Percentiles rank a stretch among this genome's conserved stretches.
These are phyloP conservation scores for Ichneumoninae sp. DNA, from an alignment of 2,888 invertebrate genomes.

Conservation along the genomic window DNA sequence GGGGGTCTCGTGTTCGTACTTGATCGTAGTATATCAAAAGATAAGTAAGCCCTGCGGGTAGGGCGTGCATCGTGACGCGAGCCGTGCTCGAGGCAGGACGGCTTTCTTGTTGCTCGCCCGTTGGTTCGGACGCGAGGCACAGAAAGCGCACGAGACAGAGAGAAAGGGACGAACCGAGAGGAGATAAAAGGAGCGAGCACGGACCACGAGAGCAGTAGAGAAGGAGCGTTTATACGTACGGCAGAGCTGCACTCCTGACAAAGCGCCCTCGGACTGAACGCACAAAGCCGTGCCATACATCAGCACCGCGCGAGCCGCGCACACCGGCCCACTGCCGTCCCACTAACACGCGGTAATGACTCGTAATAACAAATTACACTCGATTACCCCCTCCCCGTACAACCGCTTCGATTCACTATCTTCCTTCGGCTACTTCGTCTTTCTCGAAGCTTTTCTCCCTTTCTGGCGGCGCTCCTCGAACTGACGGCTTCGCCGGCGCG, in stretches of 20 bases:
- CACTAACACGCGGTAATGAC: slow-evolving; percentile 68
- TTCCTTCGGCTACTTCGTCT: slow-evolving; percentile 61
- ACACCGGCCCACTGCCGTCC: slow-evolving; percentile 56
- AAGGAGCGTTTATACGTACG: slow-evolving; percentile 51
- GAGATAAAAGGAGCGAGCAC: slow-evolving; percentile 42
- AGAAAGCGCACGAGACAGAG: slow-evolving; percentile 1
- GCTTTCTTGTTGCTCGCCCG: slow-evolving; percentile 14
- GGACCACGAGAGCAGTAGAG: slow-evolving; percentile 29
- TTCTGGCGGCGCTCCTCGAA: not conserved
- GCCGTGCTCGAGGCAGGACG: slow-evolving; percentile 27
- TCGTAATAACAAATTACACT: slow-evolving; percentile 69
- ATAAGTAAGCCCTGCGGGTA: slow-evolving; percentile 31
- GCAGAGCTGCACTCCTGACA: slow-evolving; percentile 59
- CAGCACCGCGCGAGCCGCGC: slow-evolving; percentile 58
- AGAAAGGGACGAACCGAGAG: not conserved
- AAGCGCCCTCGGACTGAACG: slow-evolving; percentile 66
- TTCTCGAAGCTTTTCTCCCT: slow-evolving; percentile 48
- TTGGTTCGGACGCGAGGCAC: not conserved
- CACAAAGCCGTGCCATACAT: slow-evolving; percentile 67
- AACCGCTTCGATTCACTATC: slow-evolving; percentile 60
- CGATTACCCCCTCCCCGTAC: slow-evolving; percentile 59
- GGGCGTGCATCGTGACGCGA: slow-evolving; percentile 35
- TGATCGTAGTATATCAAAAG: slow-evolving; percentile 27
- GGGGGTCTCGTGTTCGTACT: slow-evolving; percentile 8
- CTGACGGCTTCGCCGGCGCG: not conserved